Conservation (phyloP, 2,113 vertebrate genomes). For the Petroica traversi region DNA sequence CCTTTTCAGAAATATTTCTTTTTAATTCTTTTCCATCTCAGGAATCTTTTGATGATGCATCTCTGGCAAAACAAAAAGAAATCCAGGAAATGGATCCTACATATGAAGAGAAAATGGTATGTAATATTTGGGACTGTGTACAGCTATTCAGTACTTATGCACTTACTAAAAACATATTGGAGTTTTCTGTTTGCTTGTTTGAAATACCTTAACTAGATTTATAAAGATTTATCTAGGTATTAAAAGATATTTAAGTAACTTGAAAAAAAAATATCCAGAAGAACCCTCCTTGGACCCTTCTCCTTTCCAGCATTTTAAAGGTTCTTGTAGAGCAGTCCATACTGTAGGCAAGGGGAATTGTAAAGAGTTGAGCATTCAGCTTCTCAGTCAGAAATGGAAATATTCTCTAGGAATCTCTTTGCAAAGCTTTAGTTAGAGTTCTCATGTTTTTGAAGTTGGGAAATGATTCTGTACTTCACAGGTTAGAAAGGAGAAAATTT, state of each 20-base stretch:
- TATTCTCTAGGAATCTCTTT: neutral
- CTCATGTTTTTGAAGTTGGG: neutral
- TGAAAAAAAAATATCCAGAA: neutral
- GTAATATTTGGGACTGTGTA: neutral
- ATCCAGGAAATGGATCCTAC: constrained; percentile 81
- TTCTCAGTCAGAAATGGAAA: neutral
- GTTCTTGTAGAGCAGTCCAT: neutral
- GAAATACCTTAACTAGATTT: neutral
- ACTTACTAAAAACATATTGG: neutral
- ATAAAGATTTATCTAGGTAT: neutral
- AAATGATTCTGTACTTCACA: neutral
- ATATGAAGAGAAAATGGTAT: constrained; percentile 98
- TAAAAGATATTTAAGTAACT: neutral
- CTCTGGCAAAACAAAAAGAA: constrained; percentile 81
- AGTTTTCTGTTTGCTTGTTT: neutral
- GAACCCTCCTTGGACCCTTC: rapidly evolving
- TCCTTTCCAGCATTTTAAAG: neutral
- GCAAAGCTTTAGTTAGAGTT: neutral
- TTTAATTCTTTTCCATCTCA: constrained; percentile 49
- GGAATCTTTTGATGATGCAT: constrained; percentile 81
- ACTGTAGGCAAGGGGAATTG: neutral
- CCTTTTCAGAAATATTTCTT: neutral
- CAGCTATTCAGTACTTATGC: neutral
- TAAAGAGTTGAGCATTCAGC: neutral
- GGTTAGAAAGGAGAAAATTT: neutral